These are phyloP conservation scores for Amitus sp. DNA, from an alignment of 2,888 invertebrate genomes.

Conservation along the genomic window DNA sequence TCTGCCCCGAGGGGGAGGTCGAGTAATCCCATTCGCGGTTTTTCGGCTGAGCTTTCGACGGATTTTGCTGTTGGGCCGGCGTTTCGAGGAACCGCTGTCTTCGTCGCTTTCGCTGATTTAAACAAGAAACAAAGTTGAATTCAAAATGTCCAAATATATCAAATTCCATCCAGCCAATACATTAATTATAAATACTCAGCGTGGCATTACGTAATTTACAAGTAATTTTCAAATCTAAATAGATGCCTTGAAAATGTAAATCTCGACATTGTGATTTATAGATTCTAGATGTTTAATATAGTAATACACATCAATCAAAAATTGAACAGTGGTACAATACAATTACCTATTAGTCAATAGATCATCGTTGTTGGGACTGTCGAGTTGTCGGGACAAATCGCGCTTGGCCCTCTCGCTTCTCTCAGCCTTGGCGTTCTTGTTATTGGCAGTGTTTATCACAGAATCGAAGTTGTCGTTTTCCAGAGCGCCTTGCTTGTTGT, in stretches of 20 bases:
- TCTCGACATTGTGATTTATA: no score
- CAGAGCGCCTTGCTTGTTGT: constrained; percentile 65
- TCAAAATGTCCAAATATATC: no score
- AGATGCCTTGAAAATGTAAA: no score
- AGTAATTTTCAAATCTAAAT: no score
- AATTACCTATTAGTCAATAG: constrained; percentile 11
- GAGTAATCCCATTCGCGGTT: constrained; percentile 51
- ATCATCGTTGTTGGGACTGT: constrained; percentile 63
- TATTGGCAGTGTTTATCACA: constrained; percentile 66
- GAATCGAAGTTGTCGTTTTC: constrained; percentile 62
- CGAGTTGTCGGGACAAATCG: constrained; percentile 68
- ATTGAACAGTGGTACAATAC: no score
- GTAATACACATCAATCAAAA: no score
- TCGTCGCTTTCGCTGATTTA: constrained; percentile 53
- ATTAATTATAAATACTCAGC: no score
- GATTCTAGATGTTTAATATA: no score
- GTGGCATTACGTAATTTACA: no score
- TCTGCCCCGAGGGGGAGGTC: no score
- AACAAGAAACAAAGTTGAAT: no score
- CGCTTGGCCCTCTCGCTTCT: constrained; percentile 67
- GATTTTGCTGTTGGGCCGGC: constrained; percentile 71
- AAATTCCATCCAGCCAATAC: no score
- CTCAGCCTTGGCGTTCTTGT: constrained; percentile 58
- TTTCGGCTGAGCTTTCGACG: constrained; percentile 53
- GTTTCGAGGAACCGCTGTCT: constrained; percentile 62